These are phyloP conservation scores for Channa argus DNA, from an alignment of 2,113 vertebrate species.

Conservation along the genomic window DNA sequence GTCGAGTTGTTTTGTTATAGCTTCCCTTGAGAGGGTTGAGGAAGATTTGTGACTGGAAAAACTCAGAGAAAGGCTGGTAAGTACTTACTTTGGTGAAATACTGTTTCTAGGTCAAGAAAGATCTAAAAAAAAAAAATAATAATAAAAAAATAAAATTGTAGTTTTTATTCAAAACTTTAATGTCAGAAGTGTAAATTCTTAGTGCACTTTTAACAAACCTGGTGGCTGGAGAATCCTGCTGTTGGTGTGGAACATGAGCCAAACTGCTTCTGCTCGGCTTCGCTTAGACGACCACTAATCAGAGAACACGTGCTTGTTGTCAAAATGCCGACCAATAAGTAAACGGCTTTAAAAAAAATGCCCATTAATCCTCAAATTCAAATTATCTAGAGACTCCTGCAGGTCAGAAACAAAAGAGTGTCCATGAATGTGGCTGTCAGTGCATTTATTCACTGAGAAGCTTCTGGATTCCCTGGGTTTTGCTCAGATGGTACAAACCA, in stretches of 20 bases:
- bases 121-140: no score
- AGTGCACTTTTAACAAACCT: no score
- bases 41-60: no score
- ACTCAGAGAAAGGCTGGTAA: no score
- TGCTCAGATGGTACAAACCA: not conserved
- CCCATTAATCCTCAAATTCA: constrained; percentile 25
- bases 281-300: not conserved
- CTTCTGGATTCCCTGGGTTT: constrained; percentile 15
- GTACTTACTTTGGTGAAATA: no score
- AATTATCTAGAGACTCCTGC: constrained; percentile 16
- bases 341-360: constrained; percentile 11
- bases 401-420: constrained; percentile 7
- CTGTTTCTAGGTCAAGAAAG: no score
- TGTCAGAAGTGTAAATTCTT: no score
- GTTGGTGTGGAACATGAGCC: not conserved
- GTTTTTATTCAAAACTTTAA: no score
- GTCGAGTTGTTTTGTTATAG: no score
- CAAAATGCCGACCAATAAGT: not conserved
- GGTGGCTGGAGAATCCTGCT: no score
- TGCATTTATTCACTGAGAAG: constrained; percentile 10
- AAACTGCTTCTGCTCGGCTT: not conserved
- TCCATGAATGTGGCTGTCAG: constrained; percentile 17
- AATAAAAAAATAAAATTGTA: no score
- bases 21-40: no score
- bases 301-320: not conserved